These are phyloP conservation scores for Dicycla oo DNA, from an alignment of 2,888 invertebrate genomes.

Conservation along the genomic window DNA sequence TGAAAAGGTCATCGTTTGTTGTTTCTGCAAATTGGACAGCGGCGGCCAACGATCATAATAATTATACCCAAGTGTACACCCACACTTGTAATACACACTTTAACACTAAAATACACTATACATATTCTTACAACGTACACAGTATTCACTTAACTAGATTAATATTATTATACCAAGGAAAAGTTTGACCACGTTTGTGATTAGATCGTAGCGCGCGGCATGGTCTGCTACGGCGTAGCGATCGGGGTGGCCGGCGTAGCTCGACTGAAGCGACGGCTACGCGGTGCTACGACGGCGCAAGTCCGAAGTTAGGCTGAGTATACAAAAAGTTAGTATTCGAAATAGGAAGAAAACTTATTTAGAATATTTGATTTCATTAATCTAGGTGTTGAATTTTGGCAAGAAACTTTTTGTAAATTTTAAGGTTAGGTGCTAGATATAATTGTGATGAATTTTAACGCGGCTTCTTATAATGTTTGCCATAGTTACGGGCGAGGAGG, in stretches of 20 bases:
- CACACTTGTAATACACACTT: constrained; percentile 71
- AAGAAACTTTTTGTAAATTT: neutral
- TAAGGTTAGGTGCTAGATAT: neutral
- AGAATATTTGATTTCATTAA: constrained; percentile 22
- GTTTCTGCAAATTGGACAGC: constrained; percentile 79
- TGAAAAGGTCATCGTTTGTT: constrained; percentile 83
- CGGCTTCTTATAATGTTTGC: constrained; percentile 49
- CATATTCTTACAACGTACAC: constrained; percentile 64
- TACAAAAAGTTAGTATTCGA: constrained; percentile 61
- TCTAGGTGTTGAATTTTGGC: too few species aligned
- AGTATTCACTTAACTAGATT: constrained; percentile 63
- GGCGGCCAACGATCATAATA: constrained; percentile 72
- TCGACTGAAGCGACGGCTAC: constrained; percentile 79
- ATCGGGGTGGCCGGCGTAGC: constrained; percentile 78
- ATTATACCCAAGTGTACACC: constrained; percentile 71
- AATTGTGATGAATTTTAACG: constrained; percentile 55
- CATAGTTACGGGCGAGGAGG: constrained; percentile 31
- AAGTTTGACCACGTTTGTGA: constrained; percentile 67
- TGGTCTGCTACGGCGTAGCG: constrained; percentile 76
- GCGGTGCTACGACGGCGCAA: constrained; percentile 80
- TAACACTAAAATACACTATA: constrained; percentile 70
- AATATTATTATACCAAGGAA: constrained; percentile 50
- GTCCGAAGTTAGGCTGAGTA: constrained; percentile 70
- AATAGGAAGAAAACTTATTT: constrained; percentile 55
- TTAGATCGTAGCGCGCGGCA: constrained; percentile 72